Conservation (phyloP, 2,113 vertebrate genomes). For the Psophia crepitans region DNA sequence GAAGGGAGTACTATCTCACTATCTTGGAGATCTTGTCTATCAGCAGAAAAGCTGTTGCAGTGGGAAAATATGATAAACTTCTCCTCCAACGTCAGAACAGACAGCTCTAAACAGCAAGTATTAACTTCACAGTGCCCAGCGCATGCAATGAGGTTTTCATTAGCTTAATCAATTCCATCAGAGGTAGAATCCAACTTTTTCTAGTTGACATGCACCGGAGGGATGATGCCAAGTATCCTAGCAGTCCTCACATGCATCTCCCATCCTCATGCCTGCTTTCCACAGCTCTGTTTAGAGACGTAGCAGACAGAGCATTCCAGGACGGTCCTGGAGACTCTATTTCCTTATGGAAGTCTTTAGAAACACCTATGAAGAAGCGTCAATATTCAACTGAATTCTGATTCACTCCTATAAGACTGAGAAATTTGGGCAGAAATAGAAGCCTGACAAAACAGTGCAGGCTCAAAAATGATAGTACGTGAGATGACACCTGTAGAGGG, state of each 20-base stretch:
- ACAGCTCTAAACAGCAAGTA: not conserved
- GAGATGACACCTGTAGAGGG: not conserved
- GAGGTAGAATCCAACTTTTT: not conserved
- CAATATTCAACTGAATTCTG: not conserved
- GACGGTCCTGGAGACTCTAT: not conserved
- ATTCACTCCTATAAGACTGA: not conserved
- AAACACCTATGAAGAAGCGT: not conserved
- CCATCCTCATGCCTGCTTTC: not conserved
- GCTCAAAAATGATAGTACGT: not conserved
- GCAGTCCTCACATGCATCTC: not conserved
- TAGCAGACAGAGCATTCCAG: not conserved
- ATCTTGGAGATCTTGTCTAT: not conserved
- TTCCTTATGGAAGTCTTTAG: not conserved
- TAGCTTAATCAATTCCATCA: conserved; percentile 15
- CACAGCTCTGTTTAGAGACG: not conserved
- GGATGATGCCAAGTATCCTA: not conserved
- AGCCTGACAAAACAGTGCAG: not conserved
- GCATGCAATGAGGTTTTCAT: not conserved
- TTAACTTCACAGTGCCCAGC: not conserved
- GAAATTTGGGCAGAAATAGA: not conserved
- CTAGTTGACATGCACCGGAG: not conserved
- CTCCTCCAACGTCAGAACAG: not conserved
- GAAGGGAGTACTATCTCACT: not conserved
- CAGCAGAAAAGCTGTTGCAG: not conserved
- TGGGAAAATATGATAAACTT: not conserved